A percentile compares a stretch with the other conserved stretches of the same genome.
phyloP scores from a whole-genome alignment of 2,888 invertebrate genomes.

The Piscicola geometra region DNA sequence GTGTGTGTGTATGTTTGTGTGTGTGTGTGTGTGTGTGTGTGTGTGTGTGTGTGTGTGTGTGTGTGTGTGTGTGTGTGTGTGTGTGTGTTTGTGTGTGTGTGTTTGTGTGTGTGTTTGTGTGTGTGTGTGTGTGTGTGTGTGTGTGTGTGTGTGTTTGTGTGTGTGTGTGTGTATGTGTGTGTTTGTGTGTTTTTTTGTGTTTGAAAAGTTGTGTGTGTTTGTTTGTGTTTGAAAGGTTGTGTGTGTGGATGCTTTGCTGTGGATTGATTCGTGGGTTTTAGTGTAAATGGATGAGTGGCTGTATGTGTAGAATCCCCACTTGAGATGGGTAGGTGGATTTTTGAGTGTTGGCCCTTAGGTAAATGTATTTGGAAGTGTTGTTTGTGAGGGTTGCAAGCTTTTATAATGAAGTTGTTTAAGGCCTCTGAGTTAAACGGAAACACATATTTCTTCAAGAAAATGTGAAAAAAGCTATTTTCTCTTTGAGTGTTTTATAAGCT shows the following conservation, averaged over 20 bases:
- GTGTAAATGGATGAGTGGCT: slow-evolving; percentile 11
- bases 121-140: slow-evolving; percentile 25
- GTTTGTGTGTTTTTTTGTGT: slow-evolving; percentile 20
- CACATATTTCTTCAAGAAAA: too few relatives aligned
- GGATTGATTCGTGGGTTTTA: neutral
- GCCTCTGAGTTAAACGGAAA: too few relatives aligned
- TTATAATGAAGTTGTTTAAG: too few relatives aligned
- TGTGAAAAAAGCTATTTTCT: too few relatives aligned
- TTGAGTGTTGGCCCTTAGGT: too few relatives aligned
- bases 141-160: slow-evolving; percentile 22
- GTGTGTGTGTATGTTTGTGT: slow-evolving; percentile 26
- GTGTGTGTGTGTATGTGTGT: slow-evolving; percentile 21
- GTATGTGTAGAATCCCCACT: too few relatives aligned
- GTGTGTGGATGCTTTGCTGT: slow-evolving; percentile 11
- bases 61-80: slow-evolving; percentile 25
- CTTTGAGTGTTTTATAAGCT: too few relatives aligned
- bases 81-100: slow-evolving; percentile 20
- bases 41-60: slow-evolving; percentile 26
- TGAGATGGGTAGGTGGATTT: too few relatives aligned
- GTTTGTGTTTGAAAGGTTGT: slow-evolving; percentile 10
- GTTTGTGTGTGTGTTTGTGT: slow-evolving; percentile 21
- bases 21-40: slow-evolving; percentile 26
- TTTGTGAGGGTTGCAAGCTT: too few relatives aligned
- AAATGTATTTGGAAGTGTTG: too few relatives aligned
- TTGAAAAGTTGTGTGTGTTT: slow-evolving; percentile 11